These are phyloP conservation scores for Lepus townsendii DNA, from an alignment of 2,797 vertebrate genomes.

Conservation along the genomic window DNA sequence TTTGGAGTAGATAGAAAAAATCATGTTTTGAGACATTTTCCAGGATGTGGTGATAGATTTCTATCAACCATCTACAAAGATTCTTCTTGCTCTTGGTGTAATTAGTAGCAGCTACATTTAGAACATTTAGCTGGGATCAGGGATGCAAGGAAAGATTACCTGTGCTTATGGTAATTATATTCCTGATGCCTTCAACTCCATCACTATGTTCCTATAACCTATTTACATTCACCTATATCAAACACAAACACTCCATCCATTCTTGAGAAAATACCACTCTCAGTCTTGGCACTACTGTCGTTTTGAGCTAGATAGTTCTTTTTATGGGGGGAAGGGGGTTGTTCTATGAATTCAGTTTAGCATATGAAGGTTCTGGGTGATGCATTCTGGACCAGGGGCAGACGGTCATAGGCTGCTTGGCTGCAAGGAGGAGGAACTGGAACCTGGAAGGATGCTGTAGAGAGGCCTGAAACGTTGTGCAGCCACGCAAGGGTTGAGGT, in stretches of 20 bases:
- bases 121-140: background rate
- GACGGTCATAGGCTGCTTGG: slow-evolving; percentile 34
- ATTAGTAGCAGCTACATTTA: slow-evolving; percentile 5
- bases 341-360: background rate
- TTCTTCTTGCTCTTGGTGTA: background rate
- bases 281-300: background rate
- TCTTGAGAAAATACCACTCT: slow-evolving; percentile 55
- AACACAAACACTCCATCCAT: slow-evolving; percentile 12
- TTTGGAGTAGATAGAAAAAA: background rate
- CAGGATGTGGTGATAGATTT: background rate
- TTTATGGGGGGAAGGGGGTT: background rate
- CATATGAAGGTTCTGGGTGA: slow-evolving; percentile 68
- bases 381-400: slow-evolving; percentile 81
- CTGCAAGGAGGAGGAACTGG: slow-evolving; percentile 64
- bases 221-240: background rate
- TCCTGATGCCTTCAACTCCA: background rate
- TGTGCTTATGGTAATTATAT: background rate
- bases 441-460: background rate
- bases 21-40: background rate
- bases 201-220: background rate
- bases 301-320: background rate
- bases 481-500: background rate
- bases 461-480: slow-evolving; percentile 30
- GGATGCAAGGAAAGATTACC: background rate
- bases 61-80: background rate